Evolutionary conservation across 2,888 invertebrate species (phyloP).

Genomic region (Xestia xanthographa): DNA sequence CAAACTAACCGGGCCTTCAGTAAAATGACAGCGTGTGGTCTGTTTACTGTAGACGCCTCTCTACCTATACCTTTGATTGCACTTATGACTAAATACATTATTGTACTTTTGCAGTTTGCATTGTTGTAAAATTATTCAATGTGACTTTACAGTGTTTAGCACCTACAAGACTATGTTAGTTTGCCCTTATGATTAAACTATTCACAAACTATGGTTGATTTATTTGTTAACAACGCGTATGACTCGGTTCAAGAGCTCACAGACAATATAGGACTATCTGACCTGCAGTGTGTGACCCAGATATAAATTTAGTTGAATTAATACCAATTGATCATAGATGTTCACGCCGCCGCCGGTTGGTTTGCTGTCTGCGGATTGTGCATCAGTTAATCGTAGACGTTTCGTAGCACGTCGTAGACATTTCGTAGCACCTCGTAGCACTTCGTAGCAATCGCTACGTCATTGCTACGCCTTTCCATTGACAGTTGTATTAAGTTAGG

Average conservation of each 20-base stretch:
- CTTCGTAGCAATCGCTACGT: conserved; percentile 3
- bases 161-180: background rate
- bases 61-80: conserved; percentile 45
- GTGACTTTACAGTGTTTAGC: background rate
- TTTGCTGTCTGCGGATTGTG: background rate
- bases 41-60: conserved; percentile 54
- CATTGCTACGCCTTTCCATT: conserved; percentile 2
- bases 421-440: conserved; percentile 23
- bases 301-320: conserved; percentile 13
- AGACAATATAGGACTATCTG: background rate
- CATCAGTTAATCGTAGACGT: conserved; percentile 14
- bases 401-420: conserved; percentile 14
- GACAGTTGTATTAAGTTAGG: background rate
- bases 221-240: background rate
- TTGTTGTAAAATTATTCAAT: background rate
- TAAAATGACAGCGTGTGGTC: conserved; percentile 51
- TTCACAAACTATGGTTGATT: background rate
- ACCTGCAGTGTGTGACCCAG: background rate
- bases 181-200: background rate
- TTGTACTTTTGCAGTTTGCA: conserved; percentile 62
- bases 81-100: conserved; percentile 45
- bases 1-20: conserved; percentile 32
- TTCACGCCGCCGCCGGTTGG: background rate
- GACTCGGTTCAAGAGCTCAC: background rate
- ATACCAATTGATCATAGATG: conserved; percentile 21